These are phyloP conservation scores for Apotomis capreana DNA, from an alignment of 2,888 invertebrate genomes.

Conservation along the genomic window DNA sequence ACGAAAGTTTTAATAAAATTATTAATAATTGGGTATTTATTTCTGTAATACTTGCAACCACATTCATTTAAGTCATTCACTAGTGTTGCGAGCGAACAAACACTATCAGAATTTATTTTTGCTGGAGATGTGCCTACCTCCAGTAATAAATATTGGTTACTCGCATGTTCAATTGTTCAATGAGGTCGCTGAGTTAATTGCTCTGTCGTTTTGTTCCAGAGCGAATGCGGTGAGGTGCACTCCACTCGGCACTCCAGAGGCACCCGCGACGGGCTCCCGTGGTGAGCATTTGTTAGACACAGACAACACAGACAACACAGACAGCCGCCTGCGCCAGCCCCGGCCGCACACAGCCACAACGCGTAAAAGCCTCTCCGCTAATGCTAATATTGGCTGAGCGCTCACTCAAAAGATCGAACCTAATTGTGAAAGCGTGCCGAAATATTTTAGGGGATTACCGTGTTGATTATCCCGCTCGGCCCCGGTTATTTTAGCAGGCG, in stretches of 20 bases:
- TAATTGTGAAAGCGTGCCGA: slow-evolving; percentile 14
- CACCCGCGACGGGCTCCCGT: neutral
- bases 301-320: neutral
- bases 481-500: neutral
- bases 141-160: neutral
- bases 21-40: too few relatives aligned
- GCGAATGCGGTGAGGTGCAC: neutral
- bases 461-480: slow-evolving; percentile 7
- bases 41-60: too few relatives aligned
- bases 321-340: too few relatives aligned
- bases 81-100: too few relatives aligned
- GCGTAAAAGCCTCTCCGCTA: slow-evolving; percentile 12
- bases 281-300: neutral
- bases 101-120: neutral
- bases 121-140: neutral
- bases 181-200: neutral
- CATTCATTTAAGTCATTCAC: too few relatives aligned
- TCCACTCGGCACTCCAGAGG: neutral
- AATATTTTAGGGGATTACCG: slow-evolving; percentile 24
- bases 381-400: slow-evolving; percentile 32
- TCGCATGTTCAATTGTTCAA: neutral
- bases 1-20: too few relatives aligned
- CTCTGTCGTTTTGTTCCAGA: neutral
- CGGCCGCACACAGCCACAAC: neutral
- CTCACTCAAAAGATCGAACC: slow-evolving; percentile 28